phyloP scores from a whole-genome alignment of 2,113 vertebrate genomes.

The Struthio camelus region DNA sequence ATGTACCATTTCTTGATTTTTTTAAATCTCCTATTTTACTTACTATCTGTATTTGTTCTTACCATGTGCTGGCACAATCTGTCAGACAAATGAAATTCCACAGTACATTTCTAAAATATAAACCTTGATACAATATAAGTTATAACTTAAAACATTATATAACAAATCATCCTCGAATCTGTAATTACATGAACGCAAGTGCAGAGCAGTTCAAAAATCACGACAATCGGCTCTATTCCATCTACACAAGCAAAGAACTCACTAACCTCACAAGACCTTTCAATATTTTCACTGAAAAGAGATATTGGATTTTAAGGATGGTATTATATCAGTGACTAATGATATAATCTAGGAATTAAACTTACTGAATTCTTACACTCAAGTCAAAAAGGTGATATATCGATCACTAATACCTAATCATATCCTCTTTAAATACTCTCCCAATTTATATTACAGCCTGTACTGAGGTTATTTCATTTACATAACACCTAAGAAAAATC shows the following conservation, averaged over 20 bases:
- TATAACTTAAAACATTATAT: neutral
- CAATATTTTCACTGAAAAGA: too few relatives aligned
- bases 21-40: neutral
- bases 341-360: neutral
- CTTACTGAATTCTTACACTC: neutral
- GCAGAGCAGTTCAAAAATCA: neutral
- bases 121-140: neutral
- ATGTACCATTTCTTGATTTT: neutral
- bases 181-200: neutral
- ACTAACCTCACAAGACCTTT: neutral
- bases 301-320: neutral
- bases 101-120: neutral
- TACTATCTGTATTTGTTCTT: neutral
- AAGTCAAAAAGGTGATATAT: neutral
- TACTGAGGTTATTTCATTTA: neutral
- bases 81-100: neutral
- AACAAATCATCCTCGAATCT: neutral
- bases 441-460: neutral
- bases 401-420: neutral
- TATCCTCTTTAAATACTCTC: neutral
- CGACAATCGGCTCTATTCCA: neutral
- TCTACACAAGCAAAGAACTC: neutral
- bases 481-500: neutral
- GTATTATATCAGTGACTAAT: neutral
- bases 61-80: neutral